phyloP scores from a whole-genome alignment of 2,888 invertebrate species.

The Elmis aenea region DNA sequence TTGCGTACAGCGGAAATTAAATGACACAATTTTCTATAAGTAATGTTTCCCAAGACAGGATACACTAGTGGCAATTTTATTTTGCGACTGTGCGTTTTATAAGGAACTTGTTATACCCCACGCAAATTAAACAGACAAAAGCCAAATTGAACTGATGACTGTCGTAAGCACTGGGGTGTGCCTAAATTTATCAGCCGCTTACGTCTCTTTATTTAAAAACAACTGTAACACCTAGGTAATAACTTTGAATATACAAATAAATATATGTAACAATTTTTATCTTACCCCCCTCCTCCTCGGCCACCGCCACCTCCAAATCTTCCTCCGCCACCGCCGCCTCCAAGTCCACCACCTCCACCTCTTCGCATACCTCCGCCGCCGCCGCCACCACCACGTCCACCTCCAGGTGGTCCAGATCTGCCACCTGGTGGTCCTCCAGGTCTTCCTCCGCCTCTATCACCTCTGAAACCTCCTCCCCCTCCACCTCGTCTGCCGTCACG shows the following conservation, averaged over 20 bases:
- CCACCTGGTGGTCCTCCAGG: slow-evolving; percentile 36
- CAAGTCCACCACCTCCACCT: slow-evolving; percentile 51
- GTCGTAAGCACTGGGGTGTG: slow-evolving; percentile 16
- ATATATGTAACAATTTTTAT: no score
- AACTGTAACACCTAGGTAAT: no score
- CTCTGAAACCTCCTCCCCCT: slow-evolving; percentile 37
- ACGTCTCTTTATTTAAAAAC: no score
- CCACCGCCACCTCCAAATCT: no score
- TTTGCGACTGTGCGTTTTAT: slow-evolving; percentile 23
- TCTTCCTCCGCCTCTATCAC: slow-evolving; percentile 35
- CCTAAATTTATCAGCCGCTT: no score
- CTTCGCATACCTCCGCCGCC: slow-evolving; percentile 41
- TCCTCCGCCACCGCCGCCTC: slow-evolving; percentile 44
- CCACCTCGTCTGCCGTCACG: slow-evolving; percentile 41
- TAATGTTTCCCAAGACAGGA: slow-evolving; percentile 29
- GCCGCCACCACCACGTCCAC: slow-evolving; percentile 44
- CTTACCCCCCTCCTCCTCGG: slow-evolving; percentile 27
- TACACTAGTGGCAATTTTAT: slow-evolving; percentile 19
- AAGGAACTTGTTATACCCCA: slow-evolving; percentile 23
- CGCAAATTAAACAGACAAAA: no score
- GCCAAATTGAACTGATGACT: slow-evolving; percentile 6
- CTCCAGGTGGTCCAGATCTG: no score
- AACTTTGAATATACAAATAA: no score
- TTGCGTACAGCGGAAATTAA: no score
- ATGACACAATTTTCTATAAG: no score